Base-by-base conservation (phyloP, 1,140 invertebrate genomes). In the Paraescarpia echinospica region DNA sequence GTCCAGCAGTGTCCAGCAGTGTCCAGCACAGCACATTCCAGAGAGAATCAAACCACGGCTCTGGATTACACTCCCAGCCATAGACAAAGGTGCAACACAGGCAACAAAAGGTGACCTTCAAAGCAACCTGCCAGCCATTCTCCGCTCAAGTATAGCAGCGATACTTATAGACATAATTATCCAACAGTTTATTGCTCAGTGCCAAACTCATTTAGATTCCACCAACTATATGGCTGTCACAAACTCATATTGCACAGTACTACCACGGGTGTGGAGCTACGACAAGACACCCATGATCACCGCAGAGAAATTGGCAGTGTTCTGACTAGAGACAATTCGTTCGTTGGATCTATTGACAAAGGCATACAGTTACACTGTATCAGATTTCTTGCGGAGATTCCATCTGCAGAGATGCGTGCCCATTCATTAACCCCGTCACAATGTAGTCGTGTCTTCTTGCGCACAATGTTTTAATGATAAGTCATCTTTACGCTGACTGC, bases 141-240 rank as follows among this genome's bases (percentile, higher is more conserved):
- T 77, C 14, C 22, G 59, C 22, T 18, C 59, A 12, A 18, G 59
- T 27, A 77, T 77, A 77, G 59, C 59, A 77, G 27, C 27, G 22
- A 27, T 77, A 77, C 59, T 77, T 77, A 77, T 77, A 77, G 59
- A 77, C 59, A 77, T 77, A 77, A 77, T 77, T 77, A 77, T 77
- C 59, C 59, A 77, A 77, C 59, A 31, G 59, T 77, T 18, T 0
- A 77, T 77, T 77, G 1, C 59, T 77, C 59, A 27, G 8, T 77
- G 59, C 59, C 12, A 77, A 77, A 77, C 27, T 27, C 59, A 77
- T 77, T 77, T 12, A 77, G 59, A 31, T 31, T 18, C 59, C 14
- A 31, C 27, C 59, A 31, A 77, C 59, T 77, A 77, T 77, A 77
- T 77, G 2, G 59, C 59, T 77, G 59, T 77, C 59, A 77, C 59